Evolutionary conservation across 2,113 vertebrate species (phyloP), one percentile per base, ranked within the genome.

Genomic region (Chrysemys picta): DNA sequence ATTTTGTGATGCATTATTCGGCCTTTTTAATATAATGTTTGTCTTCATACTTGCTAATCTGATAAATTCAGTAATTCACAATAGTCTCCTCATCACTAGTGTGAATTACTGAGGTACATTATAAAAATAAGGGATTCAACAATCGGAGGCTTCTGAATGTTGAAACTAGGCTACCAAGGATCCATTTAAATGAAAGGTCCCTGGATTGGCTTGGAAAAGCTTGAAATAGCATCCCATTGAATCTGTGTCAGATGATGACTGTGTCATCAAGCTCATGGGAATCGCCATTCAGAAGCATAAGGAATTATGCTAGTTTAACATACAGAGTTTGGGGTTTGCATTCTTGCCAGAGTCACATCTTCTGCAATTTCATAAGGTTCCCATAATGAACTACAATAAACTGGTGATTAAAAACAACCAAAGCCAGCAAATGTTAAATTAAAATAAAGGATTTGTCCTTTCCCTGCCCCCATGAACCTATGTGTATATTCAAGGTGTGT

Each of bases 1-100:
- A 29, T 93, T 92, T 95, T 82, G 31, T 5, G 38, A 84, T 84
- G 84, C 82, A 38, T 91, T 90, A 31, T 83, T 91, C 25, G 92
- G 65, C 81, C 50, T 59, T 31, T 76, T 93, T 54, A 53, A 83
- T 59, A 8, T 29, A n/a, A 57, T 53, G 91, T 75, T 81, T 80
- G 81, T 75, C 90, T 16, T 78, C 0, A 0, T 82, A 25, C 76
- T 11, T 42, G 92, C 84, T 90, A 49, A 85, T 52, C 78, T 95
- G 90, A 50, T 62, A 78, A 27, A 82, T 53, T 56, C 1, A 0
- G 52, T 75, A 45, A 45, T 85, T 88, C 87, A 38, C 59, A 76
- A 5, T 83, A 5, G 79, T 29, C 59, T 87, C 52, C 49, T 6
- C 1, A 1, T 38, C 27, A 2, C 54, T 53, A 0, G 17, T 21